These are phyloP conservation scores for Falco biarmicus DNA, from an alignment of 2,797 vertebrate species.

Conservation along the genomic window DNA sequence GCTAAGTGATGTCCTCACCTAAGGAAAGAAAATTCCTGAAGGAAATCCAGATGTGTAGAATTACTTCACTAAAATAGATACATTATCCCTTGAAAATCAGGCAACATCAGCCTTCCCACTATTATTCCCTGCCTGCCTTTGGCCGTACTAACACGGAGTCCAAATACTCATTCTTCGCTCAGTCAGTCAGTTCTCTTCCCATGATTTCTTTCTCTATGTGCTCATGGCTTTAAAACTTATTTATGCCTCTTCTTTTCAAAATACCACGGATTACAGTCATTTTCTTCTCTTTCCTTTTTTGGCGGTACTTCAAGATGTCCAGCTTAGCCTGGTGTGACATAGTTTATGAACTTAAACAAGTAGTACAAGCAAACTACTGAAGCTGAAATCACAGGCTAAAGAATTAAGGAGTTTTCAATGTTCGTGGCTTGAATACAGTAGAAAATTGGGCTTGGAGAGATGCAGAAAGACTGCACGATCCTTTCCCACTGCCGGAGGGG, in stretches of 20 bases:
- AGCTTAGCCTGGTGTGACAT: conserved; percentile 12
- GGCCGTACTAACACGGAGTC: background rate
- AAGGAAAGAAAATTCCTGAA: background rate
- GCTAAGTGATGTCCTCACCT: background rate
- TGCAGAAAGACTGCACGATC: background rate
- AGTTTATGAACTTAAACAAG: conserved; percentile 35
- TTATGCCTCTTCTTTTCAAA: conserved; percentile 24
- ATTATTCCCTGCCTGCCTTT: background rate
- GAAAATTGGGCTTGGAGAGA: background rate
- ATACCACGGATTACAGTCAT: background rate
- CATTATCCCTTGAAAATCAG: background rate
- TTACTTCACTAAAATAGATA: background rate
- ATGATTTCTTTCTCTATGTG: background rate
- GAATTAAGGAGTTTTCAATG: background rate
- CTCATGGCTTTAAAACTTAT: conserved; percentile 32
- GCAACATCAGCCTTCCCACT: background rate
- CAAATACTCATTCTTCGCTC: background rate
- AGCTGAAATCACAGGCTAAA: background rate
- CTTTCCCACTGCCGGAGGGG: background rate
- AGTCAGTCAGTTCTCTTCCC: background rate
- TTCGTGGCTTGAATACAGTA: rapidly evolving
- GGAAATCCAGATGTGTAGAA: background rate
- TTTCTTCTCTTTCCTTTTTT: background rate
- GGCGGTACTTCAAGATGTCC: background rate
- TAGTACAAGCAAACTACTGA: background rate